Evolutionary conservation across 2,113 vertebrate genomes (phyloP).

Genomic region (Sylvilagus bachmani): DNA sequence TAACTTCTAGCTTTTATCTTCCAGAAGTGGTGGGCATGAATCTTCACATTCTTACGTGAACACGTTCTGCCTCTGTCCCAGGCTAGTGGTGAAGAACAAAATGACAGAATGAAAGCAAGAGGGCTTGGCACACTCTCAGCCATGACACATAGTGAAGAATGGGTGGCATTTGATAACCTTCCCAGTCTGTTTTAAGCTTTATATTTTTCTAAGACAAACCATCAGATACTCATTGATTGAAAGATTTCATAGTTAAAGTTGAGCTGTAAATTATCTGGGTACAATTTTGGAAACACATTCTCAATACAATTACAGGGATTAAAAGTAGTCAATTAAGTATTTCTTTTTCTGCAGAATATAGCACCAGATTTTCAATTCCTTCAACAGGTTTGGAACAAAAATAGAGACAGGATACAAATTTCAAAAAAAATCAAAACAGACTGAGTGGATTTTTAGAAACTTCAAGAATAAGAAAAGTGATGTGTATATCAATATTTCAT

Average conservation of each 20-base stretch:
- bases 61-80: background rate
- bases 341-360: background rate
- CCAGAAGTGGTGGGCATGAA: background rate
- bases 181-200: constrained; percentile 7
- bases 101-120: background rate
- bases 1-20: background rate
- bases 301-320: background rate
- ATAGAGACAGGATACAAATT: background rate
- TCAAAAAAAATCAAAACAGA: background rate
- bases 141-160: background rate
- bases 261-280: background rate
- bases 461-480: background rate
- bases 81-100: background rate
- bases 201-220: background rate
- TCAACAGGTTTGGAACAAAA: background rate
- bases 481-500: background rate
- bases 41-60: background rate
- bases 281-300: constrained; percentile 12
- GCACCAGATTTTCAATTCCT: background rate
- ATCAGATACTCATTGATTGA: background rate
- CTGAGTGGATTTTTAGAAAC: constrained; percentile 26
- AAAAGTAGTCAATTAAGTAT: background rate
- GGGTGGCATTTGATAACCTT: background rate
- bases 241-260: background rate
- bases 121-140: background rate